Evolutionary conservation across 2,113 vertebrate genomes (phyloP), one percentile per base, ranked within the genome.

Genomic region (Piprites chloris): DNA sequence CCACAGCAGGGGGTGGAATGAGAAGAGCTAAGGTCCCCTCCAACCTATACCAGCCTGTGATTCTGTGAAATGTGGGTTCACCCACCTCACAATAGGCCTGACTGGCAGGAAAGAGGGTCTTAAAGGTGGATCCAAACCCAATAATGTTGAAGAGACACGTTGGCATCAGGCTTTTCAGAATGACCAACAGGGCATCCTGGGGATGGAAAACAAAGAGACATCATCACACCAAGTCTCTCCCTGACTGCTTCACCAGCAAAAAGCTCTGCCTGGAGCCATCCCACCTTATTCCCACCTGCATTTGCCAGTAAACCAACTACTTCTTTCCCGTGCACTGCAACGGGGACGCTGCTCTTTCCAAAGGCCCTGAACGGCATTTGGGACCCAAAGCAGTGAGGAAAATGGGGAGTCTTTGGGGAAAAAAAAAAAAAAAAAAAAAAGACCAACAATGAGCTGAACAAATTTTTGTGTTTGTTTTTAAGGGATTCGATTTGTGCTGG

Each of bases 81-180:
- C 91, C 87, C 98, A 99, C 99, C 99, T 99, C 99, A 44, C 97
- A 98, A 17, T 99, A 99, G 85, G 78, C 95, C 96, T 98, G 99
- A 78, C 99, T 99, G 96, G 97, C 98, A 74, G 98, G 97, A 85
- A 99, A 99, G 37, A 99, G 96, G 3, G 98, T 97, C 96, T 98
- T 99, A 95, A 99, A 99, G 1, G 98, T 98, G 7, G 99, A 99
- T 67, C 99, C 99, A 35, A 99, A 99, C 26, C 98, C 98, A 9
- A 99, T 77, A 88, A 99, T 9, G 14, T 99, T 99, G 98, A 99
- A 99, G 52, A 99, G 97, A 90, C 99, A 99, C 0, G 97, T 93
- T 14, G 99, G 99, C 95, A 98, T 97, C 32, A 99, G 98, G 95
- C 99, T 99, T 93, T 99, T 99, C 41, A 99, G 98, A 82, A 98